phyloP scores from a whole-genome alignment of 2,797 vertebrate genomes.

The Margarornis squamiger region DNA sequence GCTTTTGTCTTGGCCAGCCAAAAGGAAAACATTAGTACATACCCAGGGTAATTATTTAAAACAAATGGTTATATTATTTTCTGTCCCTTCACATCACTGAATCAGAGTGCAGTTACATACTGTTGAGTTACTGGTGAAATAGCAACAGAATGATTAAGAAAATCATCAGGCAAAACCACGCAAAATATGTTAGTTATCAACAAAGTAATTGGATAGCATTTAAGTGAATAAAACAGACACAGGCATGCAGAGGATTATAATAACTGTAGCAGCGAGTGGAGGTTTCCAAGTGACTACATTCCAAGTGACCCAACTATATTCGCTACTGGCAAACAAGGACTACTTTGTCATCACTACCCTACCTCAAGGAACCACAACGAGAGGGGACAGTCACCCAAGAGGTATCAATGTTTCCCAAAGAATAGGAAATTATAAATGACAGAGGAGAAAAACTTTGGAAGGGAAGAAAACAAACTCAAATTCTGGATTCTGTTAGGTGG shows the following conservation, averaged over 20 bases:
- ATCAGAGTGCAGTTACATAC: not conserved
- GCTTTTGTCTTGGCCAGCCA: not conserved
- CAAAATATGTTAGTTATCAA: constrained; percentile 54
- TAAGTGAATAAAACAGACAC: not conserved
- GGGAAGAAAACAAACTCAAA: not conserved
- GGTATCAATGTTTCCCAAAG: not conserved
- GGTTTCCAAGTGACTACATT: constrained; percentile 31
- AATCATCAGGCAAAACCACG: not conserved
- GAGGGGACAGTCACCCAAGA: not conserved
- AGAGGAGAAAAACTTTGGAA: not conserved
- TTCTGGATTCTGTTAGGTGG: not conserved
- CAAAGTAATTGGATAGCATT: constrained; percentile 9
- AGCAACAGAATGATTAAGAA: constrained; percentile 15
- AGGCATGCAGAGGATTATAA: constrained; percentile 45
- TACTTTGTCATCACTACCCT: not conserved
- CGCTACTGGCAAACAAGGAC: not conserved
- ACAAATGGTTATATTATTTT: constrained; percentile 1
- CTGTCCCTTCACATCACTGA: not conserved
- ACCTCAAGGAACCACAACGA: not conserved
- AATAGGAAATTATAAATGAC: not conserved
- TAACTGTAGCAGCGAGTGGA: not conserved
- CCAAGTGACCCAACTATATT: not conserved
- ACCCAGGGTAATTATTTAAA: not conserved
- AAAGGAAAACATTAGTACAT: not conserved
- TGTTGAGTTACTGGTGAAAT: constrained; percentile 10